A percentile compares a stretch with the other conserved stretches of the same genome.
These are phyloP conservation scores for Pherbina coryleti DNA, from an alignment of 2,888 invertebrate genomes.

Conservation along the genomic window DNA sequence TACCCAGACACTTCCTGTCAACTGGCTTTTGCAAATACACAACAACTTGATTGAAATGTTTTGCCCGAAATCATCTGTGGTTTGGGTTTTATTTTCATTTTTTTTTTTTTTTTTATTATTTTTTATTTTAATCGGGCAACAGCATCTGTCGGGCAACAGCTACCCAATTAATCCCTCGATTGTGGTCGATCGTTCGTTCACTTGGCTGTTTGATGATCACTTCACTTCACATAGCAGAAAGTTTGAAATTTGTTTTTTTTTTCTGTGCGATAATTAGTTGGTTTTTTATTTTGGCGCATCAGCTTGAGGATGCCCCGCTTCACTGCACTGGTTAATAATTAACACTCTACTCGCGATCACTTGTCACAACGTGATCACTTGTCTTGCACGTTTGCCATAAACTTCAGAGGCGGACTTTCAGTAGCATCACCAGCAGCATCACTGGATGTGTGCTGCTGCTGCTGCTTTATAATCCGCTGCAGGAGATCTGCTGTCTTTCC, in stretches of 20 bases:
- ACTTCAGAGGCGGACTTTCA: conserved; percentile 1
- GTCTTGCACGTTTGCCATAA: conserved; percentile 11
- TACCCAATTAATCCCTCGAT: conserved; percentile 33
- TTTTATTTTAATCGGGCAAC: not conserved
- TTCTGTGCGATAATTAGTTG: conserved; percentile 22
- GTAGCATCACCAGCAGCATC: not conserved
- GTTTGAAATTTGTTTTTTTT: conserved; percentile 6
- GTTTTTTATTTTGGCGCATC: not conserved
- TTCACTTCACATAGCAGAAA: not conserved
- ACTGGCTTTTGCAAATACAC: conserved; percentile 43
- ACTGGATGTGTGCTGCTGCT: not conserved
- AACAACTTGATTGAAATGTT: conserved; percentile 51
- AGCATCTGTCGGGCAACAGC: conserved; percentile 21
- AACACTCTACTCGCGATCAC: conserved; percentile 45
- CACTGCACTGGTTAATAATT: conserved; percentile 32
- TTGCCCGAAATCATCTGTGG: conserved; percentile 28
- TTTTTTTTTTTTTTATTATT: not conserved
- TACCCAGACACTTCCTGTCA: conserved; percentile 52
- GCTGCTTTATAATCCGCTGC: conserved; percentile 39
- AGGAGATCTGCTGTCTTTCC: not conserved
- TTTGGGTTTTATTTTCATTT: not conserved
- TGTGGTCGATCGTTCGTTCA: not conserved
- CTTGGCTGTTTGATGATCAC: not conserved
- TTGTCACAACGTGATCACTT: conserved; percentile 41
- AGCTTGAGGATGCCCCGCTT: not conserved